Base-by-base conservation (phyloP, 2,888 invertebrate species). In the Anorthoa munda region DNA sequence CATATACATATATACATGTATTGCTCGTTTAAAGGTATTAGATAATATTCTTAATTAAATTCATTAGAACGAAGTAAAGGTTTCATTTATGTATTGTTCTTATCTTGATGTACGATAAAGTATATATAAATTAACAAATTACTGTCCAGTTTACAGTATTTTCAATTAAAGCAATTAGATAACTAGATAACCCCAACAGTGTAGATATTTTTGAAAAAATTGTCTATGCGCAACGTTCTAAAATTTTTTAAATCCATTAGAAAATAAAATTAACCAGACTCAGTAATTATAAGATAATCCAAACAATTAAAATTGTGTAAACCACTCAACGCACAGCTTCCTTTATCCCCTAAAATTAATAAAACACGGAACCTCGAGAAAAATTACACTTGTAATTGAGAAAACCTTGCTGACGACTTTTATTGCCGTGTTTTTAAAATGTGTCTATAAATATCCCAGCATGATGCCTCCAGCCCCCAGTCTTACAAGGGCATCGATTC, bases 401-500 rank as follows among this genome's bases (percentile, higher is more conserved):
- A 75, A 77, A 74, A 74, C 64, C 66, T 72, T 63, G 73, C 72
- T 55, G 60, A 56, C 39, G 77, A 73, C 67, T 76, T 82, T 79
- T 79, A 82, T 77, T 78, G 74, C 72, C 76, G 77, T 85, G 46
- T 79, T 85, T 79, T 84, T 78, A 72, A 81, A 81, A 78, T 75
- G 83, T 85, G 70, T 85, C 88, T 88, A 92, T 93, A 92, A 92
- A 94, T 92, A 92, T 92, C 92, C 83, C 93, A 92, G 93, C 93
- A 87, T 90, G 94, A 88, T 90, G 88, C 85, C 88, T 83, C 75
- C 82, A 88, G 87, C 90, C 89, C 87, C 51, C 70, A 45, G 18
- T 72, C 4, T 46, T 46, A n/a, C 31, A 46, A 46, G n/a, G 23
- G n/a, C 23, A 55, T 48, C 61, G 46, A 60, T 53, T 48, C 4